Conservation (phyloP, 1,140 invertebrate genomes). For the Formica selysi region DNA sequence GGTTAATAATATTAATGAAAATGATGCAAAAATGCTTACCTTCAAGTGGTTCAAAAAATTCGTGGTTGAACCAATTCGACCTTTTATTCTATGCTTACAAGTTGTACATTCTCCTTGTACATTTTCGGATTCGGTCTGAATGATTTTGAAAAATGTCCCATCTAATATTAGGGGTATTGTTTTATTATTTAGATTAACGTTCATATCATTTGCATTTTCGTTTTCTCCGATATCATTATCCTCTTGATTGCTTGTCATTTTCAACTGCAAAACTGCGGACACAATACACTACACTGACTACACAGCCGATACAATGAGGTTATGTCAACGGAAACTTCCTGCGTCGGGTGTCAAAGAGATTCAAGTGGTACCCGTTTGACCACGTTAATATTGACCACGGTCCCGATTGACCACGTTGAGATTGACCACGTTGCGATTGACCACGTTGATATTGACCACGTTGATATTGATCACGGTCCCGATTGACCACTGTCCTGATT, state of each 20-base stretch:
- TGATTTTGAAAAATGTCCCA: constrained; percentile 18
- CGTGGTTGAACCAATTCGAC: constrained; percentile 20
- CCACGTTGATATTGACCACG: too few relatives aligned
- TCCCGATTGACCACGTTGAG: too few relatives aligned
- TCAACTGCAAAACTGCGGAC: background rate
- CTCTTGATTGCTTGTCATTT: constrained; percentile 16
- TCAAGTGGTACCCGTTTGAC: too few relatives aligned
- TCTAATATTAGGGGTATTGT: constrained; percentile 25
- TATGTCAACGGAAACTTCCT: background rate
- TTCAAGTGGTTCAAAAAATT: constrained; percentile 34
- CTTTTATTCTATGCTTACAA: constrained; percentile 24
- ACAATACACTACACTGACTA: constrained; percentile 5
- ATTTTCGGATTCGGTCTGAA: constrained; percentile 9
- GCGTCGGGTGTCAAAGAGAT: background rate
- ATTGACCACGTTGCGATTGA: too few relatives aligned
- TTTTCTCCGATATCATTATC: background rate
- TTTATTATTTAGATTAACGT: constrained; percentile 11
- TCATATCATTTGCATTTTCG: background rate
- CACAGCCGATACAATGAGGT: constrained; percentile 1
- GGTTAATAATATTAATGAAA: constrained; percentile 19
- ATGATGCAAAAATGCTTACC: constrained; percentile 22
- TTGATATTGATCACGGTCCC: too few relatives aligned
- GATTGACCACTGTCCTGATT: too few relatives aligned
- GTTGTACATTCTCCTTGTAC: constrained; percentile 36
- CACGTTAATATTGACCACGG: too few relatives aligned